A percentile compares a stretch with the other conserved stretches of the same genome.
These are phyloP conservation scores for Enteromius radiatus DNA, from an alignment of 2,797 vertebrate genomes.

Conservation along the genomic window DNA sequence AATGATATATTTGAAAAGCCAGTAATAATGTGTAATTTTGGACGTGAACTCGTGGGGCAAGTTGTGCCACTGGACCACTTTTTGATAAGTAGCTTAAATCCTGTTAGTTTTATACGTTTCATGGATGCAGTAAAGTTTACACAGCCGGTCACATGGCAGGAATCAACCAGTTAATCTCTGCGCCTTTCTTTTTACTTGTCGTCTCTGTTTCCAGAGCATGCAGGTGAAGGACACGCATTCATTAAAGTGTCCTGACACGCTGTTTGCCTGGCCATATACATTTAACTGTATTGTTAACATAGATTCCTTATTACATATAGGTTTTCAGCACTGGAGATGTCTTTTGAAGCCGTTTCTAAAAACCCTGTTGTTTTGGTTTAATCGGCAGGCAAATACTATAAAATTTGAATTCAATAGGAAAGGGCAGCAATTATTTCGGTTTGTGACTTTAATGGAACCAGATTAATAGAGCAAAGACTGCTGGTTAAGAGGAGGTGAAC, in stretches of 20 bases:
- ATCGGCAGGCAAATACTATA: neutral
- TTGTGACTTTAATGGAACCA: neutral
- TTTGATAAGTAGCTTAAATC: neutral
- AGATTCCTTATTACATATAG: neutral
- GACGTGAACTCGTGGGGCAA: neutral
- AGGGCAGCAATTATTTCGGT: neutral
- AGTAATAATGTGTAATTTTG: neutral
- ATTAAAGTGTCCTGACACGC: neutral
- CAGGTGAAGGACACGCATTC: conserved; percentile 29
- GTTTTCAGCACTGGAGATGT: neutral
- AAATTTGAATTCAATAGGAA: conserved; percentile 19
- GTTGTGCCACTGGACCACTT: neutral
- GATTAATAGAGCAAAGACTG: neutral
- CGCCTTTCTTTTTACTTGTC: neutral
- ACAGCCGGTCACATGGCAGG: neutral
- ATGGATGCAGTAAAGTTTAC: neutral
- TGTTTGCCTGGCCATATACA: neutral
- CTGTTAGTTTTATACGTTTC: neutral
- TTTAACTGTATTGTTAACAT: conserved; percentile 11
- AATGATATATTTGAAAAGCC: neutral
- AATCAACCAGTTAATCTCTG: neutral
- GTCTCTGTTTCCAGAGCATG: neutral
- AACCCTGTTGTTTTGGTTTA: neutral
- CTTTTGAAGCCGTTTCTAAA: conserved; percentile 13
- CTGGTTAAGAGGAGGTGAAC: neutral